A percentile compares a stretch with the other conserved stretches of the same genome.
Conservation (phyloP, 1,140 invertebrate species). For the Heliconius nattereri region DNA sequence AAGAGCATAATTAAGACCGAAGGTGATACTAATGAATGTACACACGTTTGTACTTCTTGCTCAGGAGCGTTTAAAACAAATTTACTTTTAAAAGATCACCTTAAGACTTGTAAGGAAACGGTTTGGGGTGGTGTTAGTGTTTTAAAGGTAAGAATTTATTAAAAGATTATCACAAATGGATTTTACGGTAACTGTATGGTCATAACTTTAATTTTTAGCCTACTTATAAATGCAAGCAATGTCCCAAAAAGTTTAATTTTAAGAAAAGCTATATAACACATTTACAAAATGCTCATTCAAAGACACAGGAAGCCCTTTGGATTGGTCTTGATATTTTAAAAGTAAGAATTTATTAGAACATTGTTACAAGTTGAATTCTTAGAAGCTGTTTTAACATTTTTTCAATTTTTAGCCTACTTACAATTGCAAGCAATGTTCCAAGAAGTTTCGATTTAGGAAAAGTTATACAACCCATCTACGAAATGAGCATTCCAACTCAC, state of each 20-base stretch:
- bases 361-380: not conserved
- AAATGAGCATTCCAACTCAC: constrained; percentile 63
- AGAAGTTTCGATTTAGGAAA: constrained; percentile 65
- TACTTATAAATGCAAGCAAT: constrained; percentile 55
- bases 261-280: constrained; percentile 55
- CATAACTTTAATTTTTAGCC: constrained; percentile 43
- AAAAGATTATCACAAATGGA: not conserved
- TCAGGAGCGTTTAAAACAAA: constrained; percentile 21
- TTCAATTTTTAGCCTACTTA: constrained; percentile 46
- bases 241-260: constrained; percentile 67
- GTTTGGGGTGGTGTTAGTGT: not conserved
- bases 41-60: constrained; percentile 21
- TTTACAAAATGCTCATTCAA: constrained; percentile 64
- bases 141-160: constrained; percentile 8
- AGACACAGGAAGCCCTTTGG: constrained; percentile 45
- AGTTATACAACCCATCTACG: constrained; percentile 53
- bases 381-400: not conserved
- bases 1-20: constrained; percentile 34
- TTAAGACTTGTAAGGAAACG: constrained; percentile 15
- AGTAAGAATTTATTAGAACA: not conserved
- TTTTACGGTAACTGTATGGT: not conserved
- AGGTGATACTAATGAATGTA: constrained; percentile 30
- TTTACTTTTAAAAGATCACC: constrained; percentile 13
- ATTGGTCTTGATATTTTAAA: not conserved
- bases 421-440: constrained; percentile 61